Evolutionary conservation across 2,888 invertebrate genomes (phyloP), one percentile per base, ranked within the genome.

Genomic region (Spilarctia lutea): DNA sequence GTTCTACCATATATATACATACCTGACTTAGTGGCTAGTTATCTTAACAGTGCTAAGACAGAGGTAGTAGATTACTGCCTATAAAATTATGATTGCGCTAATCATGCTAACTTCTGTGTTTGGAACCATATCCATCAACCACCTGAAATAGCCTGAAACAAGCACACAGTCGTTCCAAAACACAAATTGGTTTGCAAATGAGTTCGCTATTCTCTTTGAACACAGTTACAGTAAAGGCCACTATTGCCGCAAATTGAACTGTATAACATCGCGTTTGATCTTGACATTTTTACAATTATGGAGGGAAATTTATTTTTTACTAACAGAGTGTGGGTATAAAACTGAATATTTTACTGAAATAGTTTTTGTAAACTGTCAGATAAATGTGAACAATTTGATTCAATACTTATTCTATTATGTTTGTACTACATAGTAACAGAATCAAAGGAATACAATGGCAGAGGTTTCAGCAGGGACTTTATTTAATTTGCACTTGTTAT

Each of bases 171-270:
- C 63, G 42, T 68, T 60, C 73, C 63, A 27, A 68, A 45, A 24
- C 65, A 70, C 75, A 68, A 72, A 72, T 76, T 76, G 75, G 67
- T 63, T 76, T 27, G 67, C 70, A 75, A 75, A 73, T 75, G 75
- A 75, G 73, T 73, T 75, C 65, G 16, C 66, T 35, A 56, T 69
- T 73, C 69, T 67, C 70, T 71, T 74, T 74, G 74, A 74, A 74
- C 35, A 65, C 45, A 35, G 74, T 71, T 71, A 63, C 66, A 66
- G 66, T 66, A 52, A n/a, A n/a, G n/a, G 56, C 42, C 48, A 42
- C 70, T 24, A n/a, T 33, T 30, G 39, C 27, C 48, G 48, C 33
- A 56, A 71, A 70, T 74, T 45, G 56, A 65, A 71, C 27, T 71
- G 30, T 68, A n/a, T 63, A 42, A 27, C 0, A 66, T 45, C 35